Evolutionary conservation across 2,888 invertebrate species (phyloP).

Genomic region (Ametastegia equiseti): DNA sequence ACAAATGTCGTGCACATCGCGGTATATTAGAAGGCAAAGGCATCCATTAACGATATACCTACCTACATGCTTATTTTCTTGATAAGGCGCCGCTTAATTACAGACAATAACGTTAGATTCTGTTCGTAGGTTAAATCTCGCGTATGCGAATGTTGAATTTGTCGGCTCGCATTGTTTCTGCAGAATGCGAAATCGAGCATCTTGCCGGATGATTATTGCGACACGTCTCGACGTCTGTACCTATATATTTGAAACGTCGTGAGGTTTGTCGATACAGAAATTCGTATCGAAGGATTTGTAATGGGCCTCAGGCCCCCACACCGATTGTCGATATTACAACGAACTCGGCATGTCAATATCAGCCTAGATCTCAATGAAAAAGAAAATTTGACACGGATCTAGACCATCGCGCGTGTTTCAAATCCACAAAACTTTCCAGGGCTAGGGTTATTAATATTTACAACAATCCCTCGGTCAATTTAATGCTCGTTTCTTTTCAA

Average conservation of each 20-base stretch:
- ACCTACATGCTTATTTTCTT: background rate
- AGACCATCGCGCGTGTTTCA: slow-evolving; percentile 30
- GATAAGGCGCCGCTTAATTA: background rate
- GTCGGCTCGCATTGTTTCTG: background rate
- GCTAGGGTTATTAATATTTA: slow-evolving; percentile 31
- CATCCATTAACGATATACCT: background rate
- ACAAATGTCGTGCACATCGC: background rate
- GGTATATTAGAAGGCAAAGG: background rate
- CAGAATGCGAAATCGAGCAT: background rate
- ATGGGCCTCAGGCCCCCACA: background rate
- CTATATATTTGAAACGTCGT: background rate
- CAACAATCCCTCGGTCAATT: background rate
- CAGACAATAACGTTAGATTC: background rate
- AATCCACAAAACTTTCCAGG: slow-evolving; percentile 17
- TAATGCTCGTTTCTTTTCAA: background rate
- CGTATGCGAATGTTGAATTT: background rate
- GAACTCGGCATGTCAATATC: slow-evolving; percentile 57
- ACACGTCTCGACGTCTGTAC: too few relatives aligned
- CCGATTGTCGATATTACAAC: slow-evolving; percentile 54
- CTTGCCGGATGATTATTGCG: background rate
- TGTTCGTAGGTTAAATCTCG: background rate
- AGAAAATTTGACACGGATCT: slow-evolving; percentile 46
- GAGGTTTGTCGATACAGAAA: background rate
- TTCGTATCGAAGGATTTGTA: background rate
- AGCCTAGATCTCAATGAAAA: slow-evolving; percentile 57